Conservation (phyloP, 2,797 vertebrate genomes). For the Cephalopachus bancanus region DNA sequence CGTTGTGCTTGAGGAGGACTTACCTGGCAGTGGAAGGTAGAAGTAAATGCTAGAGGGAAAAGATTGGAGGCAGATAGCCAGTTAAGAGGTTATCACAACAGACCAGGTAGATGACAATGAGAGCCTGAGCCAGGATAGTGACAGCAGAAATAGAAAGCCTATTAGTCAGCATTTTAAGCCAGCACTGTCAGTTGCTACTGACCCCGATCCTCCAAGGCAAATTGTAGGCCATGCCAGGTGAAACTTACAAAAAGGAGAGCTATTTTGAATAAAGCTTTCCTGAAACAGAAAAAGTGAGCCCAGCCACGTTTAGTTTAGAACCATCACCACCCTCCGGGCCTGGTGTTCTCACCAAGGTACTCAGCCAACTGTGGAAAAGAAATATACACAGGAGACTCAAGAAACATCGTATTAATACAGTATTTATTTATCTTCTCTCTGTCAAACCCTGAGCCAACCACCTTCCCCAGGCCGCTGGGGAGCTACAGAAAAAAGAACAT, state of each 20-base stretch:
- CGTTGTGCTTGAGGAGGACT: neutral
- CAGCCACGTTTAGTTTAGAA: slow-evolving; percentile 27
- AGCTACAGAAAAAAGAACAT: slow-evolving; percentile 67
- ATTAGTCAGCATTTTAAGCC: slow-evolving; percentile 33
- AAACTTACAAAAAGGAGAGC: slow-evolving; percentile 30
- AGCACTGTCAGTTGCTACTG: neutral
- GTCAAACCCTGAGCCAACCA: slow-evolving; percentile 79
- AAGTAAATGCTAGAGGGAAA: slow-evolving; percentile 14
- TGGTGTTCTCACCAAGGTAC: slow-evolving; percentile 43
- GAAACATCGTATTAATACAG: slow-evolving; percentile 82
- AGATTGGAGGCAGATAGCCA: slow-evolving; percentile 20
- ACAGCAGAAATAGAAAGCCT: neutral
- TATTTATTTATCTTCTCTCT: slow-evolving; percentile 85
- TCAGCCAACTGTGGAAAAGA: slow-evolving; percentile 71
- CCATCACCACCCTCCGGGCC: slow-evolving; percentile 14
- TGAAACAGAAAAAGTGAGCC: slow-evolving; percentile 36
- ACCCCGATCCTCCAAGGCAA: neutral
- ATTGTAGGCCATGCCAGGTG: neutral
- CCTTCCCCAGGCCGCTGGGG: slow-evolving; percentile 74
- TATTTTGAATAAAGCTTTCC: slow-evolving; percentile 62
- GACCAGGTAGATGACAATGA: neutral
- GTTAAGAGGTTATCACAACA: neutral
- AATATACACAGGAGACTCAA: slow-evolving; percentile 79
- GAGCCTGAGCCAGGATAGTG: neutral
- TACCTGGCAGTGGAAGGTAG: neutral